These are phyloP conservation scores for Forbesichthys agassizii DNA, from an alignment of 2,113 vertebrate genomes.

Conservation along the genomic window DNA sequence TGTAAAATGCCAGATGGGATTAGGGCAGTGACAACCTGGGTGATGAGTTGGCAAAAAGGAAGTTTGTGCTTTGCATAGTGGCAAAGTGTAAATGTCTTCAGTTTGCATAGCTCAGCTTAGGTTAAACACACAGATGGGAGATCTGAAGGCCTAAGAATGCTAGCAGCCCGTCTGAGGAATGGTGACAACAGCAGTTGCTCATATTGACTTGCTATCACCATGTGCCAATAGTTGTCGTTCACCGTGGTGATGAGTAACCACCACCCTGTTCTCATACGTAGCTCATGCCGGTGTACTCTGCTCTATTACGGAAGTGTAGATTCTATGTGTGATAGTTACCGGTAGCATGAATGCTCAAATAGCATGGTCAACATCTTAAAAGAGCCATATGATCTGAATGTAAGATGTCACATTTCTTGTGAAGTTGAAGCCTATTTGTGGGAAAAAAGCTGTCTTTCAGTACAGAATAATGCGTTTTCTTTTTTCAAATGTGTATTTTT, in stretches of 20 bases:
- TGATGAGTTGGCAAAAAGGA: constrained; percentile 19
- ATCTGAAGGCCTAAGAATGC: constrained; percentile 68
- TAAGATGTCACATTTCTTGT: no score
- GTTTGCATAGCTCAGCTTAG: constrained; percentile 47
- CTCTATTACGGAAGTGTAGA: neutral
- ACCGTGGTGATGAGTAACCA: constrained; percentile 37
- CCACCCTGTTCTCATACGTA: neutral
- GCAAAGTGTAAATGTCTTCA: constrained; percentile 60
- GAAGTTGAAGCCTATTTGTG: no score
- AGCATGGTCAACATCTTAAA: neutral
- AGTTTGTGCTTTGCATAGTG: constrained; percentile 27
- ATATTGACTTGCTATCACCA: constrained; percentile 67
- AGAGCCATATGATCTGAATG: neutral
- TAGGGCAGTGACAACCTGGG: constrained; percentile 10
- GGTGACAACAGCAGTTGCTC: constrained; percentile 68
- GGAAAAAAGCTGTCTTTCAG: no score
- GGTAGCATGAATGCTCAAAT: constrained; percentile 1
- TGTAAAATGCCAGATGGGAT: constrained; percentile 25
- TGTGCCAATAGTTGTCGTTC: constrained; percentile 44
- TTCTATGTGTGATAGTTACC: constrained; percentile 25
- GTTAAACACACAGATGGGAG: constrained; percentile 53
- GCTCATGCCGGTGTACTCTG: neutral
- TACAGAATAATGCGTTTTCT: no score
- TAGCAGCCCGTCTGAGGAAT: constrained; percentile 62
- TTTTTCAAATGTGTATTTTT: no score